Percentiles rank a stretch among this genome's conserved stretches.
phyloP scores from a whole-genome alignment of 2,113 vertebrate genomes.

The Cyanoderma ruficeps region DNA sequence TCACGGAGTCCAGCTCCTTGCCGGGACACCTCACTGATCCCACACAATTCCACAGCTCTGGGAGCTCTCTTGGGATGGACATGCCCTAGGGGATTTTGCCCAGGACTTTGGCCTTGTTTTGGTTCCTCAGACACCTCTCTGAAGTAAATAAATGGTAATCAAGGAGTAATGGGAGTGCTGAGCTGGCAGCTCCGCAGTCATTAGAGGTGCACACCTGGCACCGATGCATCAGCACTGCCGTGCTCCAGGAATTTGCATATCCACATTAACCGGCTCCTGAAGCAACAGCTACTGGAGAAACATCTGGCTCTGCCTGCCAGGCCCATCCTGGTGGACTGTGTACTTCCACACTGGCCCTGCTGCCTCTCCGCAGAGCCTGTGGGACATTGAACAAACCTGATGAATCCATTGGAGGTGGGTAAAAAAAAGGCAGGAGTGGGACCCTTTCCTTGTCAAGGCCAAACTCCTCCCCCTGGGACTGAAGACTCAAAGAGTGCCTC shows the following conservation, averaged over 20 bases:
- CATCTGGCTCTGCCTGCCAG: background rate
- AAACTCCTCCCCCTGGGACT: background rate
- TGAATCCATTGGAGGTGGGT: fast-evolving
- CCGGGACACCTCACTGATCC: background rate
- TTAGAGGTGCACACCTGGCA: conserved; percentile 22
- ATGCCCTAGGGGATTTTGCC: background rate
- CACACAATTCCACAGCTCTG: fast-evolving
- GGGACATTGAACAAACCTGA: background rate
- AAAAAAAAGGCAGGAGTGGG: background rate
- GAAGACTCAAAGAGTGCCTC: background rate
- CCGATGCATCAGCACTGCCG: background rate
- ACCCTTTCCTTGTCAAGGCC: background rate
- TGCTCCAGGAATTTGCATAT: background rate
- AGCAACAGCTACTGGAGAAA: background rate
- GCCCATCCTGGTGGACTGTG: fast-evolving
- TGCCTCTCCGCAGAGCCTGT: background rate
- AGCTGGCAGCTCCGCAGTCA: background rate
- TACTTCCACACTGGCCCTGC: background rate
- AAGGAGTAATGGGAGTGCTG: background rate
- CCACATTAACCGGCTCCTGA: background rate
- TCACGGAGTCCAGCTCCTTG: fast-evolving
- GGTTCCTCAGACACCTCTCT: background rate
- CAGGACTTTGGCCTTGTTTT: background rate
- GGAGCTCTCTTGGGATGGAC: fast-evolving
- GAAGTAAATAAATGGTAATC: background rate